Conservation (phyloP, 2,888 invertebrate species). For the Phengaris alcon region DNA sequence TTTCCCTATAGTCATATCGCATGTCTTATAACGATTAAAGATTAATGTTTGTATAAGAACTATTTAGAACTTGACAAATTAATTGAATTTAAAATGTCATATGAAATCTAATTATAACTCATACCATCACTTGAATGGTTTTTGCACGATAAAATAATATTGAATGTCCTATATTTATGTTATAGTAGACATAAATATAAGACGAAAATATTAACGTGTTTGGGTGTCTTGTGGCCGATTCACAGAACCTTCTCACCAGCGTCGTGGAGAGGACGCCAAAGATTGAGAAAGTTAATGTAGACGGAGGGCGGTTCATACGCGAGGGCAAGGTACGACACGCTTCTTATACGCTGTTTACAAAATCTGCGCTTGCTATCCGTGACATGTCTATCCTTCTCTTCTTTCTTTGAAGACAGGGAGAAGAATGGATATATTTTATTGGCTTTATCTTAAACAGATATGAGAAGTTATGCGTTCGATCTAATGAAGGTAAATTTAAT, state of each 20-base stretch:
- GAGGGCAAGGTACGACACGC: slow-evolving; percentile 92
- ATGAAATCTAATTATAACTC: background rate
- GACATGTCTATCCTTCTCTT: slow-evolving; percentile 10
- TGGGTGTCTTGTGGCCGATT: slow-evolving; percentile 60
- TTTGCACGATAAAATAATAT: slow-evolving; percentile 9
- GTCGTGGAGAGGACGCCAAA: slow-evolving; percentile 95
- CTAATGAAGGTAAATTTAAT: background rate
- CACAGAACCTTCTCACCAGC: slow-evolving; percentile 93
- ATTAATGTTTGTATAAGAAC: background rate
- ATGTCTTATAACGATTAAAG: background rate
- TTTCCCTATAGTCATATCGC: background rate
- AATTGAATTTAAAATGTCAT: background rate
- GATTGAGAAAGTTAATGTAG: slow-evolving; percentile 96
- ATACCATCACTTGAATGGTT: background rate
- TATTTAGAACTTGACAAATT: background rate
- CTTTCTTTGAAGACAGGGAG: background rate
- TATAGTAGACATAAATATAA: background rate
- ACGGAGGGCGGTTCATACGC: slow-evolving; percentile 96
- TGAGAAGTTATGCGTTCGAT: background rate
- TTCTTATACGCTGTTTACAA: slow-evolving; percentile 33
- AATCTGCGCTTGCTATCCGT: slow-evolving; percentile 45
- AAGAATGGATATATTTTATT: background rate
- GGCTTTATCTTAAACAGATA: background rate
- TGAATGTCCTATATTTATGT: background rate
- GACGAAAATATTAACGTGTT: slow-evolving; percentile 38